Base-by-base conservation (phyloP, 2,888 invertebrate species). In the Catocala nupta region DNA sequence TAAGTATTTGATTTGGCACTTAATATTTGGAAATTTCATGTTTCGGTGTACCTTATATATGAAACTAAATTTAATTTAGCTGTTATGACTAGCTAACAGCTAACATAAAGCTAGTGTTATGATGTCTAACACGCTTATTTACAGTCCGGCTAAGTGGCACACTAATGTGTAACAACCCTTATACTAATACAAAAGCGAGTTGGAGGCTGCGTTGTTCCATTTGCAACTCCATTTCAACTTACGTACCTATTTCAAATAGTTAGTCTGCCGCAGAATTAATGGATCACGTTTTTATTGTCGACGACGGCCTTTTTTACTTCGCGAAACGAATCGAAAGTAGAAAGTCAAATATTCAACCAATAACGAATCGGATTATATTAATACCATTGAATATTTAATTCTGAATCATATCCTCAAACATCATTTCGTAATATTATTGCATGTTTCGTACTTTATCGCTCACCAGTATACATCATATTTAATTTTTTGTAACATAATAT, bases 221-320 rank as follows among this genome's bases (percentile, higher is more conserved):
- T 70, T 70, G 55, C 53, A 60, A 58, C 67, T 69, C 69, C 65
- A 73, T 72, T 67, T 71, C 47, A 70, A 65, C 62, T 70, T 69
- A 63, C 68, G 59, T 68, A 73, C 59, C 51, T 62, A 70, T 45
- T 62, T 64, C 68, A 68, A 68, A 64, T 70, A 57, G 61, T 60
- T 62, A 61, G 63, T 66, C 43, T 60, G 60, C 54, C 60, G 55
- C 59, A 66, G 64, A 69, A 71, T 73, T 70, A 77, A 78, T 72
- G 69, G 75, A 63, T 73, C 63, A 62, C 68, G 70, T 72, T 71
- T 75, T 76, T 66, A 57, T 74, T 65, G 50, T 53, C 44, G 53
- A 13, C 33, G 53, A 25, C 42, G 56, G 65, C 53, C 50, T 68
- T 70, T 63, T 68, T 72, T 73, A 65, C 59, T 59, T 47, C 49